Evolutionary conservation across 2,888 invertebrate genomes (phyloP), one percentile per base, ranked within the genome.

Genomic region (Amorpha juglandis): DNA sequence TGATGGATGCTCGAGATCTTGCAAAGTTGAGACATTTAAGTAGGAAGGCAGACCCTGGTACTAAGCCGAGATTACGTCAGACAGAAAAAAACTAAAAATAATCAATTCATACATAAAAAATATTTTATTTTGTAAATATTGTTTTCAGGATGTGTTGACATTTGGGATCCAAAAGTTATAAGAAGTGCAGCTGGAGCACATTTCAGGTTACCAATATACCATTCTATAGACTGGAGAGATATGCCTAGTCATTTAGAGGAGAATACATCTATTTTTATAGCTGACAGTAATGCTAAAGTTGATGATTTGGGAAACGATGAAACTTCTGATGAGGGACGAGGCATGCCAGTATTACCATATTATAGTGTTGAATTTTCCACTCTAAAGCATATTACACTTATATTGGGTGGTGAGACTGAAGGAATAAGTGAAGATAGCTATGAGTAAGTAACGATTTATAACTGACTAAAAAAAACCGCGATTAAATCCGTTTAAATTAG

Each of bases 81-180:
- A n/a, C n/a, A n/a, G n/a, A n/a, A n/a, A n/a, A n/a, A n/a, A n/a
- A n/a, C n/a, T n/a, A n/a, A n/a, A n/a, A n/a, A n/a, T n/a, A n/a
- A n/a, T n/a, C n/a, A n/a, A n/a, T n/a, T n/a, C 4, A 27, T 27
- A 27, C 1, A 27, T 27, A 27, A 27, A 27, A 3, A 27, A 27
- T 27, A 27, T 27, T 27, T 3, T 27, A 27, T 4, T 3, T 27
- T 4, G 4, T 3, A 27, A 3, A 27, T 27, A 50, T 67, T 77
- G 65, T 66, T 88, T 92, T 53, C 78, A 97, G 97, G 98, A 63
- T 98, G 98, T 88, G 97, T 96, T 0, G 97, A 98, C 90, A 91
- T 97, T 0, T 99, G 98, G 98, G 97, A 98, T 69, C 91, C 96
- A 0, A 99, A 98, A 93, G 98, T 98, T 0, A 86, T 98, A 42